These are phyloP conservation scores for Nomia melanderi DNA, from an alignment of 1,140 invertebrate genomes.

Conservation along the genomic window DNA sequence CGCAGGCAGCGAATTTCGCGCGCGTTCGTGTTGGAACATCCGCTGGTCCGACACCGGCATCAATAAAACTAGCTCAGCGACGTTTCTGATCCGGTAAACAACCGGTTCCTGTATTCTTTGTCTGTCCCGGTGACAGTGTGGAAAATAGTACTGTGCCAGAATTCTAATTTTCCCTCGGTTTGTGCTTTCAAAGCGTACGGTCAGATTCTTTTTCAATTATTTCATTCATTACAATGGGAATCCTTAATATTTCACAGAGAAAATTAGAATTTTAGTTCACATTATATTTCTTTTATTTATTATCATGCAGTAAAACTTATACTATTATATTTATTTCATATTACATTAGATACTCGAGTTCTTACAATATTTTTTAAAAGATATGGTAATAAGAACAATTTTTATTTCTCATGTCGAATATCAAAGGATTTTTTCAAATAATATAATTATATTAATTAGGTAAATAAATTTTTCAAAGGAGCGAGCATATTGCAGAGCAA, in stretches of 20 bases:
- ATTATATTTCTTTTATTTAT: too few species aligned
- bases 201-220: background rate
- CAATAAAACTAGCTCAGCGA: conserved; percentile 53
- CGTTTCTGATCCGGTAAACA: conserved; percentile 50
- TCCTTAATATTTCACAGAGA: too few species aligned
- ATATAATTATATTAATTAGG: background rate
- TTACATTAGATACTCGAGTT: too few species aligned
- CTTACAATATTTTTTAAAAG: too few species aligned
- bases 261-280: too few species aligned
- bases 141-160: background rate
- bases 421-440: too few species aligned
- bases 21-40: conserved; percentile 34
- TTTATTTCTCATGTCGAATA: too few species aligned
- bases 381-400: too few species aligned
- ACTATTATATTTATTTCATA: too few species aligned
- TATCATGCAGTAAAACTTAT: too few species aligned
- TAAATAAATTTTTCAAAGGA: background rate
- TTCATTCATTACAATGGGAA: too few species aligned
- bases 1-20: conserved; percentile 43
- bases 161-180: background rate
- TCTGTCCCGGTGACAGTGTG: background rate
- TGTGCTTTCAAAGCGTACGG: too few species aligned
- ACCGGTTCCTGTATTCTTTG: conserved; percentile 22
- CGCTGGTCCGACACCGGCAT: conserved; percentile 34
- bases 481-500: background rate